Evolutionary conservation across 2,797 vertebrate genomes (phyloP).

Genomic region (Yasuhikotakia modesta): DNA sequence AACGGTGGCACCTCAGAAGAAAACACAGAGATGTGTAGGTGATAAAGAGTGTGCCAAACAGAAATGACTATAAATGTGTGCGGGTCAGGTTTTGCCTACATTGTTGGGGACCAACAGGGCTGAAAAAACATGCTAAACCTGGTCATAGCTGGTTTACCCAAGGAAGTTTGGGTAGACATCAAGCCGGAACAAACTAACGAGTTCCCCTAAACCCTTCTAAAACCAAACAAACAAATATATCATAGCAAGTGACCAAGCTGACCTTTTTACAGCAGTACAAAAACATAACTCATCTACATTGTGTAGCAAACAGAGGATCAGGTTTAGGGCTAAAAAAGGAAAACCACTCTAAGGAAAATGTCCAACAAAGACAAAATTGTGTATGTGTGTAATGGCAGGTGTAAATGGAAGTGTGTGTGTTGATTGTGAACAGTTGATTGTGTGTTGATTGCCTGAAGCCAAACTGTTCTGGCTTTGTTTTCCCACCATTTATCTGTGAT

Average conservation of each 20-base stretch:
- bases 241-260: too few species aligned
- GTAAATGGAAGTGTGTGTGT: constrained; percentile 24
- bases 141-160: background rate
- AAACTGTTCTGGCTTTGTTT: constrained; percentile 22
- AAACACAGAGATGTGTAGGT: constrained; percentile 40
- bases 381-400: background rate
- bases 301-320: background rate
- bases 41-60: constrained; percentile 24
- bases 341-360: too few species aligned
- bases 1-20: constrained; percentile 61
- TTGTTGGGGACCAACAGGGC: too few species aligned
- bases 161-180: background rate
- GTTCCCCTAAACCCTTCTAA: background rate
- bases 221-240: background rate
- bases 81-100: background rate
- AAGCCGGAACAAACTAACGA: background rate
- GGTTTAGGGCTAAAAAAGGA: background rate
- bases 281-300: background rate
- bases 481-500: constrained; percentile 5
- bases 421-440: constrained; percentile 30
- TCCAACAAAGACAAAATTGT: background rate
- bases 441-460: constrained; percentile 23
- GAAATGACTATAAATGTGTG: constrained; percentile 5
- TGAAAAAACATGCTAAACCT: too few species aligned
- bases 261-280: background rate